Percentiles rank a stretch among this genome's conserved stretches.
phyloP scores from a whole-genome alignment of 2,888 invertebrate species.

The Lasioglossum calceatum region DNA sequence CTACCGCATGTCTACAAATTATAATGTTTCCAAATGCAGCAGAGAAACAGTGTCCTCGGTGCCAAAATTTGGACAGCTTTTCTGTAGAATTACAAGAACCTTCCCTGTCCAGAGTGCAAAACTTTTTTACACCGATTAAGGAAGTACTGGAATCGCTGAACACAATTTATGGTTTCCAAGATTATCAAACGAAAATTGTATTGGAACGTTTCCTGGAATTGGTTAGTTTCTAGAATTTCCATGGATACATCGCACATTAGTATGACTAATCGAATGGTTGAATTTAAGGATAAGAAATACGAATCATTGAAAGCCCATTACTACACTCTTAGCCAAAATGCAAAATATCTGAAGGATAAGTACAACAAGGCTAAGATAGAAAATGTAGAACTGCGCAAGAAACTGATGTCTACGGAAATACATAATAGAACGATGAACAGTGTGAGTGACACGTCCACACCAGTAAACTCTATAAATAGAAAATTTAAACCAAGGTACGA shows the following conservation, averaged over 20 bases:
- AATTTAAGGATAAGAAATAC: conserved; percentile 68
- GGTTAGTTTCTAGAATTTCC: conserved; percentile 30
- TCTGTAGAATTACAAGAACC: conserved; percentile 60
- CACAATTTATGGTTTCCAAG: conserved; percentile 47
- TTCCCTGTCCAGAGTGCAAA: conserved; percentile 35
- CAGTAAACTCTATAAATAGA: not conserved
- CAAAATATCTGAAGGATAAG: conserved; percentile 43
- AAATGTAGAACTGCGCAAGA: conserved; percentile 15
- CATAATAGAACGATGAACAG: conserved; percentile 6
- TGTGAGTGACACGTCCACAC: not conserved
- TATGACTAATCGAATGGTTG: not conserved
- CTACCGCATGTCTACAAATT: not conserved
- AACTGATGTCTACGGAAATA: conserved; percentile 14
- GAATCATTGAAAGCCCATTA: conserved; percentile 51
- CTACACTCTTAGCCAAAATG: not conserved
- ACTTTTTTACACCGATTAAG: conserved; percentile 45
- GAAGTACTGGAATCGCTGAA: conserved; percentile 49
- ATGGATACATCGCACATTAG: not conserved
- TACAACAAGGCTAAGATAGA: conserved; percentile 32
- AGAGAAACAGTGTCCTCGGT: conserved; percentile 59
- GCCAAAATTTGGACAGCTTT: conserved; percentile 31
- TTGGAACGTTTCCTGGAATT: conserved; percentile 55
- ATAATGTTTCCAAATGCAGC: conserved; percentile 37
- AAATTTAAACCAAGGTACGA: conserved; percentile 10
- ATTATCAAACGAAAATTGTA: conserved; percentile 50